These are phyloP conservation scores for Chaunax sp. DNA, from an alignment of 2,797 vertebrate genomes.

Conservation along the genomic window DNA sequence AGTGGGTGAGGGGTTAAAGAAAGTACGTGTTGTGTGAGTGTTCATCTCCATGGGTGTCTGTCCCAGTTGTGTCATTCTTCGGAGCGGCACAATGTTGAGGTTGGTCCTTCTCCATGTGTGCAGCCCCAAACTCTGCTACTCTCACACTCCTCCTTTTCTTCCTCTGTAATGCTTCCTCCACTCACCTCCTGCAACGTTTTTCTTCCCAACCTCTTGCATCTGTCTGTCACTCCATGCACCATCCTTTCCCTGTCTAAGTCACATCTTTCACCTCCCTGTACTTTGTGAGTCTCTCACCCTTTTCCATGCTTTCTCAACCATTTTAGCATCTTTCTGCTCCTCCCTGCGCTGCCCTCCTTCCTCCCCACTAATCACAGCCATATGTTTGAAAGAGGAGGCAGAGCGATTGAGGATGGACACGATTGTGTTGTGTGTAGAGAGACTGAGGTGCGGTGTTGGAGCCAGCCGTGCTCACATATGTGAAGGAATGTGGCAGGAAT, in stretches of 20 bases:
- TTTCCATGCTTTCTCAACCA: conserved; percentile 60
- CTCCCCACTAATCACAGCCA: conserved; percentile 79
- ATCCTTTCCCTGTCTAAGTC: conserved; percentile 32
- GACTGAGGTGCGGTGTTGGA: conserved; percentile 54
- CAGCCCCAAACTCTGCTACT: conserved; percentile 73
- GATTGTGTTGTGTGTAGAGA: conserved; percentile 64
- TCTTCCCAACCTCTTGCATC: conserved; percentile 32
- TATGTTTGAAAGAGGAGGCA: conserved; percentile 74
- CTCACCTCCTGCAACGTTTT: conserved; percentile 48
- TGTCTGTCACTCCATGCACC: conserved; percentile 18
- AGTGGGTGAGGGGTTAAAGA: conserved; percentile 61
- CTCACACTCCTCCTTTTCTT: conserved; percentile 45
- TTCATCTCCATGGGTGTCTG: conserved; percentile 67
- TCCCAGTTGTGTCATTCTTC: conserved; percentile 79
- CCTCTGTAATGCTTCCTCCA: conserved; percentile 26
- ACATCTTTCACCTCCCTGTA: conserved; percentile 34
- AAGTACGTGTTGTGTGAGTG: conserved; percentile 50
- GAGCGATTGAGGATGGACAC: conserved; percentile 73
- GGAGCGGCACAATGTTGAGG: conserved; percentile 75
- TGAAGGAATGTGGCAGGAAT: conserved; percentile 57
- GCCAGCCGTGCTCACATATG: conserved; percentile 47
- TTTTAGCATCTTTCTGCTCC: conserved; percentile 36
- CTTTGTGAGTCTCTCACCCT: conserved; percentile 43
- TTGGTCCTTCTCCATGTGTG: conserved; percentile 80
- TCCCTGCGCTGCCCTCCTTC: conserved; percentile 44